Evolutionary conservation across 2,797 vertebrate genomes (phyloP).

Genomic region (Adelosebastes latens): DNA sequence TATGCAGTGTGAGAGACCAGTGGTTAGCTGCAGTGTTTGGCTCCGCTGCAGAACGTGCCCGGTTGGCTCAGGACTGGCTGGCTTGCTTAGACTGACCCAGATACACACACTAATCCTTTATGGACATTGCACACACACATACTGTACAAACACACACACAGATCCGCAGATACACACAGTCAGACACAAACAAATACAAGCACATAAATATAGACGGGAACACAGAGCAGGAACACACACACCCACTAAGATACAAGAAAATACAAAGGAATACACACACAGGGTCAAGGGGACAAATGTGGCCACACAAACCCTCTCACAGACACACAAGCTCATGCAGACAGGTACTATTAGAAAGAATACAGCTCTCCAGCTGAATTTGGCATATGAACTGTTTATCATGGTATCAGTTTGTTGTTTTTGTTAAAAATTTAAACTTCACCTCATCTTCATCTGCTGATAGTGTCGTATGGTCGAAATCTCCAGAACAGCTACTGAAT

Average conservation of each 20-base stretch:
- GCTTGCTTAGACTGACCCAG: slow-evolving; percentile 77
- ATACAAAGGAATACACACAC: slow-evolving; percentile 7
- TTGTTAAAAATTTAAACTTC: background rate
- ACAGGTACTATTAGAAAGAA: background rate
- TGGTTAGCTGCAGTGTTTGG: slow-evolving; percentile 56
- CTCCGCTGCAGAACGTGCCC: slow-evolving; percentile 65
- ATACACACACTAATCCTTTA: slow-evolving; percentile 76
- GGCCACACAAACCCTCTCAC: background rate
- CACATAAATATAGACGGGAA: background rate
- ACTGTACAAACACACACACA: slow-evolving; percentile 12
- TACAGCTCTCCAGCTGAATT: background rate
- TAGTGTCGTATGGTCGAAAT: too few relatives aligned
- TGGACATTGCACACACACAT: slow-evolving; percentile 1
- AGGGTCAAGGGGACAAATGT: slow-evolving; percentile 12
- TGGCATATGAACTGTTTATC: background rate
- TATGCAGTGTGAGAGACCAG: slow-evolving; percentile 44
- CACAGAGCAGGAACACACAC: background rate
- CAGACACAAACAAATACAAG: background rate
- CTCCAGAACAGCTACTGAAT: too few relatives aligned
- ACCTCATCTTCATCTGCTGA: too few relatives aligned
- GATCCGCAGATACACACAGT: background rate
- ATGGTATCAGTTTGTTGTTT: background rate
- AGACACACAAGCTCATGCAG: background rate
- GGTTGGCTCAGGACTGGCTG: slow-evolving; percentile 60
- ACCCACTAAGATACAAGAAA: background rate